Percentiles rank a stretch among this genome's conserved stretches.
Evolutionary conservation across 2,888 invertebrate genomes (phyloP).

Genomic region (Agrochola lychnidis): DNA sequence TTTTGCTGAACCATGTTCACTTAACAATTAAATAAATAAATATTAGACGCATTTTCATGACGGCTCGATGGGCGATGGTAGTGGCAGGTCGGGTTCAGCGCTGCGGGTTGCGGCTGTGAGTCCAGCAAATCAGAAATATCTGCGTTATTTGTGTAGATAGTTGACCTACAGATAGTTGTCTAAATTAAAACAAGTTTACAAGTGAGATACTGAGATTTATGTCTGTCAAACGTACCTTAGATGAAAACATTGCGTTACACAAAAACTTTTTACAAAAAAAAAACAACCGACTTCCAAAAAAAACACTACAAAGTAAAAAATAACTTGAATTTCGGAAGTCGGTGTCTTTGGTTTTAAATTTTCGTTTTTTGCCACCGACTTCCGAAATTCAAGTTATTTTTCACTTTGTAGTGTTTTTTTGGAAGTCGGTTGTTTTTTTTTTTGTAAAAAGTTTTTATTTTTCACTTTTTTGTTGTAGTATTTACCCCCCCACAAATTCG

Average conservation of each 20-base stretch:
- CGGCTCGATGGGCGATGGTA: neutral
- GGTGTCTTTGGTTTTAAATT: no score
- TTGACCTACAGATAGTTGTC: neutral
- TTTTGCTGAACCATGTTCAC: neutral
- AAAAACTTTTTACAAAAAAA: no score
- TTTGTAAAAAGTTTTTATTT: no score
- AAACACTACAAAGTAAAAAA: no score
- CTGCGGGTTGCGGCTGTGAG: neutral
- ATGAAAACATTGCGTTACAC: neutral
- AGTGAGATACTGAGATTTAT: neutral
- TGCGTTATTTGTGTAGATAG: neutral
- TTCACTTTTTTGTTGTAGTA: no score
- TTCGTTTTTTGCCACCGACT: no score
- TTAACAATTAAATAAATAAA: neutral
- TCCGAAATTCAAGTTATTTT: no score
- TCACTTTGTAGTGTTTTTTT: no score
- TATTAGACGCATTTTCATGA: neutral
- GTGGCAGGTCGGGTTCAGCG: neutral
- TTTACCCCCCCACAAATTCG: no score
- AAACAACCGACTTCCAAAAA: no score
- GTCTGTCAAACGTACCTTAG: neutral
- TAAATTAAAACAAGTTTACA: slow-evolving; percentile 10
- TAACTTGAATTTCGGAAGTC: no score
- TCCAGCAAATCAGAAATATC: neutral
- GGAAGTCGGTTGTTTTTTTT: no score